Conservation (phyloP, 2,113 vertebrate genomes). For the Alexandromys fortis region DNA sequence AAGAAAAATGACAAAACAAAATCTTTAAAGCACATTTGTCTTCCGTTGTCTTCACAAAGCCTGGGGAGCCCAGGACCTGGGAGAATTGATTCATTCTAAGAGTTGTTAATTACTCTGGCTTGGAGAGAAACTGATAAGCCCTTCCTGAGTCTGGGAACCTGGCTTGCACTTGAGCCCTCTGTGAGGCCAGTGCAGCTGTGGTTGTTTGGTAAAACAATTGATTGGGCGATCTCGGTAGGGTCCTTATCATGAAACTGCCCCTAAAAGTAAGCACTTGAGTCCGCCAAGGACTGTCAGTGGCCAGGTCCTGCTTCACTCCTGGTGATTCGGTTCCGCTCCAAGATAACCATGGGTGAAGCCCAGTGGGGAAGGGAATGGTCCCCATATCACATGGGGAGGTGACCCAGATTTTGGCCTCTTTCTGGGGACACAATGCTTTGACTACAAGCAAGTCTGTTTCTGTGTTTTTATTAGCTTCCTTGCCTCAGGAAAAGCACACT, state of each 20-base stretch:
- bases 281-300: background rate
- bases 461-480: background rate
- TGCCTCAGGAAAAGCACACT: background rate
- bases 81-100: slow-evolving; percentile 44
- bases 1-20: background rate
- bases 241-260: accelerated
- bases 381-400: accelerated
- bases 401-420: background rate
- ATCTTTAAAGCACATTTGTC: background rate
- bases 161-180: accelerated
- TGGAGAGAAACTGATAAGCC: background rate
- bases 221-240: accelerated
- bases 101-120: slow-evolving; percentile 28
- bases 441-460: background rate
- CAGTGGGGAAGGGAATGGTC: background rate
- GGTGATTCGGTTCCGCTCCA: background rate
- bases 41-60: background rate
- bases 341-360: background rate
- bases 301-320: background rate
- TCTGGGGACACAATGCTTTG: background rate
- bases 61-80: background rate
- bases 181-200: background rate
- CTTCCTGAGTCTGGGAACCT: background rate
- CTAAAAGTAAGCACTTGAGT: background rate
- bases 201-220: background rate